Evolutionary conservation across 2,113 vertebrate species (phyloP).

Genomic region (Tachysurus vachellii): DNA sequence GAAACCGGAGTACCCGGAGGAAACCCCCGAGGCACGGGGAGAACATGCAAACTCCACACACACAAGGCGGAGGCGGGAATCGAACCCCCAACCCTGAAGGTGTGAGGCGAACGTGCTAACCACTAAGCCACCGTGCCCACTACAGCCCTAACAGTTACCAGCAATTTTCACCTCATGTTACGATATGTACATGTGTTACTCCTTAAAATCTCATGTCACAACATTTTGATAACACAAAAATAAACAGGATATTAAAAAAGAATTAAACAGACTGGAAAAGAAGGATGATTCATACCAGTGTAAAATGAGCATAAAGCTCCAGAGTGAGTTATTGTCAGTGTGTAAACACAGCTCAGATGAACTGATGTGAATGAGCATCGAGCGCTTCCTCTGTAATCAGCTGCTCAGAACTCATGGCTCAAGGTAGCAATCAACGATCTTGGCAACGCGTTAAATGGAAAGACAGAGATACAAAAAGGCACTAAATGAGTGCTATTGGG

Average conservation of each 20-base stretch:
- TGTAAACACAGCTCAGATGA: conserved; percentile 17
- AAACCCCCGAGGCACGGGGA: no score
- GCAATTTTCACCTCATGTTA: neutral
- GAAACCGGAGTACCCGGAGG: no score
- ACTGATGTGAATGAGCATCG: conserved; percentile 6
- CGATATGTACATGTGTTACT: neutral
- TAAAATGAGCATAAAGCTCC: conserved; percentile 14
- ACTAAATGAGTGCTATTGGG: conserved; percentile 5
- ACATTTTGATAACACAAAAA: neutral
- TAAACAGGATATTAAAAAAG: neutral
- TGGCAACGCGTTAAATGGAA: conserved; percentile 12
- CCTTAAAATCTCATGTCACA: neutral
- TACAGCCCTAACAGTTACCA: neutral
- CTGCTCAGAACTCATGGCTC: conserved; percentile 22
- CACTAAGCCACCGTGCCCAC: no score
- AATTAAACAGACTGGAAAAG: neutral
- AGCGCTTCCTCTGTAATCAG: conserved; percentile 26
- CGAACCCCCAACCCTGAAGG: no score
- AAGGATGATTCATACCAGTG: neutral
- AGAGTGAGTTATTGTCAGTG: conserved; percentile 8
- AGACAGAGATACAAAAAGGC: neutral
- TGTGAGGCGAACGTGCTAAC: no score
- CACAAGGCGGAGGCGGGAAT: no score
- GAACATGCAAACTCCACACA: no score
- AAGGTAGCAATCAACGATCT: conserved; percentile 30